Percentiles rank a stretch among this genome's conserved stretches.
phyloP scores from a whole-genome alignment of 2,888 invertebrate genomes.

The Synergus umbraculus region DNA sequence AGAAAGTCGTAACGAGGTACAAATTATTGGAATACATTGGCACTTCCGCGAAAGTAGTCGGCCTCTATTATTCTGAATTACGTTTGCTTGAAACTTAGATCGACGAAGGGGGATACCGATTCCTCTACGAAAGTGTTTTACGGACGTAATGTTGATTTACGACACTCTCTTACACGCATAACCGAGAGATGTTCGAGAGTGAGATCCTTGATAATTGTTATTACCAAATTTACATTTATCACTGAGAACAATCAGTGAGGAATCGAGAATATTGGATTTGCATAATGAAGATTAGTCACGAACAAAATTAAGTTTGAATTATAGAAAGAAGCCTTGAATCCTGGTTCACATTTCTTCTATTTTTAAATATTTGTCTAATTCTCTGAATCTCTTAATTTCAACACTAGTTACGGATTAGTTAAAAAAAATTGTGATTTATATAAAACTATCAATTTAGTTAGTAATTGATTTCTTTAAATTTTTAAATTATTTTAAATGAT shows the following conservation, averaged over 20 bases:
- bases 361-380: too few relatives aligned
- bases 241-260: background rate
- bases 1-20: constrained; percentile 68
- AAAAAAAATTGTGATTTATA: too few relatives aligned
- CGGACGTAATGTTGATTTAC: constrained; percentile 45
- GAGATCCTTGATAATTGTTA: constrained; percentile 1
- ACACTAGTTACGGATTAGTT: too few relatives aligned
- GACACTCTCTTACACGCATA: constrained; percentile 18
- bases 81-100: constrained; percentile 41
- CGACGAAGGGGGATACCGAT: constrained; percentile 41
- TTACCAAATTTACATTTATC: background rate
- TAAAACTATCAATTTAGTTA: too few relatives aligned
- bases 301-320: too few relatives aligned
- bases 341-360: too few relatives aligned
- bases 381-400: too few relatives aligned
- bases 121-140: constrained; percentile 50
- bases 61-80: constrained; percentile 48
- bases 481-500: too few relatives aligned
- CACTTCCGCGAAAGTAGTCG: constrained; percentile 69
- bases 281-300: background rate
- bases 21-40: constrained; percentile 65
- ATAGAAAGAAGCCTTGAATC: too few relatives aligned
- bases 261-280: background rate
- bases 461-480: too few relatives aligned
- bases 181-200: constrained; percentile 2